Conservation (phyloP, 2,113 vertebrate genomes). For the Ophthalmotilapia sp. region DNA sequence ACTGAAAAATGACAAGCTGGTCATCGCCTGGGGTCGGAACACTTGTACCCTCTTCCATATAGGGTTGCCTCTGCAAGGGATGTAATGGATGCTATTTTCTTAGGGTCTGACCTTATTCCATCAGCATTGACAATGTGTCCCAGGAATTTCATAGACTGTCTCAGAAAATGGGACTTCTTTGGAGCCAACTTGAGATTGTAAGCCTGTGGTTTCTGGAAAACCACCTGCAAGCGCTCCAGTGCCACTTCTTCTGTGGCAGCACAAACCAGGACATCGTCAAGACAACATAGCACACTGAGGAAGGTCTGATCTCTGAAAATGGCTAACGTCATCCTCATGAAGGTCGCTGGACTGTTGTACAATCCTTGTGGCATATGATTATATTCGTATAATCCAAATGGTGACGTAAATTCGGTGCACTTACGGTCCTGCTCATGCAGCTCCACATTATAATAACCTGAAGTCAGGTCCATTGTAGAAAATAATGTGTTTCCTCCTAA, state of each 20-base stretch:
- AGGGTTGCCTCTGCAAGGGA: neutral
- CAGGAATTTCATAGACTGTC: neutral
- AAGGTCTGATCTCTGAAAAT: constrained; percentile 30
- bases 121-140: neutral
- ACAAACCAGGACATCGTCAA: constrained; percentile 16
- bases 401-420: neutral
- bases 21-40: neutral
- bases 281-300: constrained; percentile 4
- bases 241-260: neutral
- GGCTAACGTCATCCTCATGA: constrained; percentile 6
- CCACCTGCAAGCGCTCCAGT: neutral
- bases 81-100: neutral
- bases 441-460: neutral
- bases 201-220: neutral
- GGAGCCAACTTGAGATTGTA: neutral
- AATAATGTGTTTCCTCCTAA: neutral
- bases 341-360: neutral
- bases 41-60: neutral
- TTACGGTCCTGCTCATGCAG: neutral
- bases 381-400: neutral
- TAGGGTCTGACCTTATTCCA: neutral
- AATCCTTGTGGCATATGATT: neutral
- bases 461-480: neutral
- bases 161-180: neutral
- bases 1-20: neutral